Conservation (phyloP, 2,797 vertebrate genomes). For the Eptatretus atami region DNA sequence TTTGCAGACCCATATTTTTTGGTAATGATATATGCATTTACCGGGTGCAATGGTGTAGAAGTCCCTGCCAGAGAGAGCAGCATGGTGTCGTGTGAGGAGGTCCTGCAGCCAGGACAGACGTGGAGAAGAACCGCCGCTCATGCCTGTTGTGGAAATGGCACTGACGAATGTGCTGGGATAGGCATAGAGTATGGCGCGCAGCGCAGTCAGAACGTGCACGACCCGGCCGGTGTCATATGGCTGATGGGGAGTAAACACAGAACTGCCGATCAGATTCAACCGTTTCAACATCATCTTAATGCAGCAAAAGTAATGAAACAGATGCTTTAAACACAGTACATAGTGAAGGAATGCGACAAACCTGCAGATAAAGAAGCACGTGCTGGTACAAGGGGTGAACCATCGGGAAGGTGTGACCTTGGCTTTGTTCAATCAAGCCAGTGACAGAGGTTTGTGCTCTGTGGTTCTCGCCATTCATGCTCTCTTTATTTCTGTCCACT, state of each 20-base stretch:
- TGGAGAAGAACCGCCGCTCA: slow-evolving; percentile 81
- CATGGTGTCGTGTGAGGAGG: slow-evolving; percentile 58
- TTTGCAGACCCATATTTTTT: too few relatives aligned
- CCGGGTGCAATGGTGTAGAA: slow-evolving; percentile 35
- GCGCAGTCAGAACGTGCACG: slow-evolving; percentile 54
- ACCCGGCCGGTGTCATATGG: slow-evolving; percentile 82
- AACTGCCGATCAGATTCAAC: not conserved
- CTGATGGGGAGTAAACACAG: slow-evolving; percentile 8
- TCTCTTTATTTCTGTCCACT: too few relatives aligned
- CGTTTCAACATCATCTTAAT: too few relatives aligned
- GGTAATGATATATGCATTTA: not conserved
- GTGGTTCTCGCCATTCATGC: too few relatives aligned
- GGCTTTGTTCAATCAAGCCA: too few relatives aligned
- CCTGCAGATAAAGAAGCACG: slow-evolving; percentile 53
- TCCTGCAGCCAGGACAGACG: slow-evolving; percentile 84
- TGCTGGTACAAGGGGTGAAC: slow-evolving; percentile 91
- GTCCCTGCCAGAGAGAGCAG: slow-evolving; percentile 92
- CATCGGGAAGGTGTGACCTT: slow-evolving; percentile 19
- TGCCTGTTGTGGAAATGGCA: slow-evolving; percentile 80
- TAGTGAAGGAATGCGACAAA: not conserved
- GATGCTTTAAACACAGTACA: too few relatives aligned
- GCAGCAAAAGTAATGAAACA: too few relatives aligned
- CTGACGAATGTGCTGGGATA: slow-evolving; percentile 63
- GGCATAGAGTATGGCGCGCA: slow-evolving; percentile 67
- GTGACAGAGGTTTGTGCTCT: too few relatives aligned